phyloP scores from a whole-genome alignment of 1,140 invertebrate species.

The Caenorhabditis tropicalis region DNA sequence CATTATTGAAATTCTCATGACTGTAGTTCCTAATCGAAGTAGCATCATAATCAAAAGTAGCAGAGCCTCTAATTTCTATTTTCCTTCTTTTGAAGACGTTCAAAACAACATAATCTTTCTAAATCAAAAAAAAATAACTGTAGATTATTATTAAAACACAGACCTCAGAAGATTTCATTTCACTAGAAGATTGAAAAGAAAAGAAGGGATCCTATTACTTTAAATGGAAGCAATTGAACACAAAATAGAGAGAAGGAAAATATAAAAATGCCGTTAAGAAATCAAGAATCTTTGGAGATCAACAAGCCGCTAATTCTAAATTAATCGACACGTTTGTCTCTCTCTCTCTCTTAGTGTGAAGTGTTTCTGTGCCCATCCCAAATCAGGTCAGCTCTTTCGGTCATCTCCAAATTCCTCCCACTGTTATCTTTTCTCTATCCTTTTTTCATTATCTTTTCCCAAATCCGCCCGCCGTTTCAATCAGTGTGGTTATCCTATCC shows the following conservation, averaged over 20 bases:
- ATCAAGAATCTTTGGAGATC: not conserved
- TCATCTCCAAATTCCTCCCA: constrained; percentile 14
- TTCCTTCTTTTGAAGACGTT: too few species aligned
- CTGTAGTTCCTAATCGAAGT: too few species aligned
- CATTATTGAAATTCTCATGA: too few species aligned
- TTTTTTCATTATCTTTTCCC: too few species aligned
- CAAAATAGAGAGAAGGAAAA: not conserved
- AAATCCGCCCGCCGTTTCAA: not conserved
- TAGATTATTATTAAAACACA: too few species aligned
- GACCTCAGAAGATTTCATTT: too few species aligned
- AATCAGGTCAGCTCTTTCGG: constrained; percentile 4
- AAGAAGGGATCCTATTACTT: too few species aligned
- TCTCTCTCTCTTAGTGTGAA: constrained; percentile 2
- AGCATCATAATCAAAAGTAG: too few species aligned
- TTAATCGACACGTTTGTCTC: not conserved
- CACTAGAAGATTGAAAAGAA: too few species aligned
- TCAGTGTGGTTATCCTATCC: constrained; percentile 17
- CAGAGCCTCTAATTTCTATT: too few species aligned
- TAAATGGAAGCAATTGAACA: not conserved
- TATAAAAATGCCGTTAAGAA: not conserved
- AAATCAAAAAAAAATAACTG: too few species aligned
- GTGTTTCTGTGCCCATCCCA: constrained; percentile 38
- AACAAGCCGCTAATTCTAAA: not conserved
- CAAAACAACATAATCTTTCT: too few species aligned
- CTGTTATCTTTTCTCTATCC: not conserved